These are phyloP conservation scores for Idaea straminata DNA, from an alignment of 2,888 invertebrate species.

Conservation along the genomic window DNA sequence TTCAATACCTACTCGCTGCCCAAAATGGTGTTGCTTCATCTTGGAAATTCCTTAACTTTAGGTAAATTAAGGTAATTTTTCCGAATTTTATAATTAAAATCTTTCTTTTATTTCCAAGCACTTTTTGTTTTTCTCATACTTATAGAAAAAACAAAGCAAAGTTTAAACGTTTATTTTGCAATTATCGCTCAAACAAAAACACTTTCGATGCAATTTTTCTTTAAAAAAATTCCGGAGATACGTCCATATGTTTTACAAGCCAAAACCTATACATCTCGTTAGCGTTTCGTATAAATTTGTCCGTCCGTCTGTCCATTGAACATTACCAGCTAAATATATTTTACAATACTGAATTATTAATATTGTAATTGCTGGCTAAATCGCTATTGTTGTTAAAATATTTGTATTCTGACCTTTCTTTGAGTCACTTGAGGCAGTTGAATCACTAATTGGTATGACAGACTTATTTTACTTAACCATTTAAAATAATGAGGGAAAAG, in stretches of 20 bases:
- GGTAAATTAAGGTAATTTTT: background rate
- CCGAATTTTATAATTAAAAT: background rate
- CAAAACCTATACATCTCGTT: constrained; percentile 54
- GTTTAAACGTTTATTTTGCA: background rate
- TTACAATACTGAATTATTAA: constrained; percentile 35
- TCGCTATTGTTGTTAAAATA: constrained; percentile 25
- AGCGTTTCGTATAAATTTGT: constrained; percentile 69
- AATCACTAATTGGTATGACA: background rate
- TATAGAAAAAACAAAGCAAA: too few relatives aligned
- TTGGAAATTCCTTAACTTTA: too few relatives aligned
- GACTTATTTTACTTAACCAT: background rate
- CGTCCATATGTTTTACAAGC: constrained; percentile 19
- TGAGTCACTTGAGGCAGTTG: constrained; percentile 21
- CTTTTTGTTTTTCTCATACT: background rate
- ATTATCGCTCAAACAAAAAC: background rate
- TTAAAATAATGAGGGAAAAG: background rate
- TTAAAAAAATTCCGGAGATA: constrained; percentile 18
- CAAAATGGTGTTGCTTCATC: too few relatives aligned
- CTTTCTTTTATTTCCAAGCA: background rate
- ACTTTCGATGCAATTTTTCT: constrained; percentile 7
- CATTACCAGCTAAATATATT: constrained; percentile 40
- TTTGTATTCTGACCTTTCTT: constrained; percentile 24
- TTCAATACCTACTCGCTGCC: too few relatives aligned
- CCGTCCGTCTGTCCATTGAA: constrained; percentile 48
- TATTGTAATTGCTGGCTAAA: constrained; percentile 43